Conservation (phyloP, 1,140 invertebrate species). For the Matsumurasca onukii region DNA sequence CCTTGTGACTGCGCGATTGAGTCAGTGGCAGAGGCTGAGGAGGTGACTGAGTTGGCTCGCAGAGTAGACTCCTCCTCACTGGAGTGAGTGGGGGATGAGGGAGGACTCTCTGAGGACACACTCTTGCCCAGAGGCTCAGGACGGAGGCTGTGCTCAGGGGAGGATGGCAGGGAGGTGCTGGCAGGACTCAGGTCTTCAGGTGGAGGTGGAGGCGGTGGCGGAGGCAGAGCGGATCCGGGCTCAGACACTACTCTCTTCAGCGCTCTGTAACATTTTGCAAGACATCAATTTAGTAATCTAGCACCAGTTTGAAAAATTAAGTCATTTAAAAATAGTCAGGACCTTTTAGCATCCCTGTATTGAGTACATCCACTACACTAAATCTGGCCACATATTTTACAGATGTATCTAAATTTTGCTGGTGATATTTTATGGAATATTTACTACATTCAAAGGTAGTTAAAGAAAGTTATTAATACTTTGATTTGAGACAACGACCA, state of each 20-base stretch:
- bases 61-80: slow-evolving; percentile 14
- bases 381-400: too few relatives aligned
- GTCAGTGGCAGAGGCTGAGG: slow-evolving; percentile 2
- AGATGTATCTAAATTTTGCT: too few relatives aligned
- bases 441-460: too few relatives aligned
- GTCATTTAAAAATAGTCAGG: too few relatives aligned
- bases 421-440: too few relatives aligned
- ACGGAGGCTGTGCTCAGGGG: slow-evolving; percentile 17
- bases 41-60: neutral
- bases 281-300: too few relatives aligned
- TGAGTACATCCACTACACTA: too few relatives aligned
- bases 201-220: slow-evolving; percentile 44
- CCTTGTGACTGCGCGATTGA: too few relatives aligned
- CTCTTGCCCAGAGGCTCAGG: neutral
- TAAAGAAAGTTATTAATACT: too few relatives aligned
- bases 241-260: slow-evolving; percentile 55
- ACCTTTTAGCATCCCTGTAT: too few relatives aligned
- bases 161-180: slow-evolving; percentile 32
- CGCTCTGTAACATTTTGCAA: slow-evolving; percentile 38
- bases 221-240: slow-evolving; percentile 49
- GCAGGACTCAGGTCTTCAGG: slow-evolving; percentile 27
- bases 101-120: slow-evolving; percentile 10
- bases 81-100: neutral
- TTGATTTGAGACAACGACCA: too few relatives aligned
- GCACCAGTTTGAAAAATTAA: too few relatives aligned